Conservation (phyloP, 2,797 vertebrate genomes). For the Hylomyscus alleni region DNA sequence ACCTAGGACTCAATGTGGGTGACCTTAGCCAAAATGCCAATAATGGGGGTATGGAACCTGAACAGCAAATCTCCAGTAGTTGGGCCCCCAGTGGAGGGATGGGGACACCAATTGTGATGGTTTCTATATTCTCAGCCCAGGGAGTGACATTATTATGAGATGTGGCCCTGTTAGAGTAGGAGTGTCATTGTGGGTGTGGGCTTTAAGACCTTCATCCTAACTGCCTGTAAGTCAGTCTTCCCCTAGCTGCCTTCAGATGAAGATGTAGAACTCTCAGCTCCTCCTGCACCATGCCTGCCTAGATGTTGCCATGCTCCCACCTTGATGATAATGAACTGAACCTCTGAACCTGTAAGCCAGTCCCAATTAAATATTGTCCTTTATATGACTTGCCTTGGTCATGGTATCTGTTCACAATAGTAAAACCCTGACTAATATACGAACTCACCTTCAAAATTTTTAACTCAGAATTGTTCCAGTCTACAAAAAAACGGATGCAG, state of each 20-base stretch:
- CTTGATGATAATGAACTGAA: background rate
- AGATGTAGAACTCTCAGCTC: background rate
- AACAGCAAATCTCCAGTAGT: background rate
- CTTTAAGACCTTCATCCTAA: background rate
- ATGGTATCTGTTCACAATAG: background rate
- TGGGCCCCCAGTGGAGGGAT: background rate
- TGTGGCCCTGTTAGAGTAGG: background rate
- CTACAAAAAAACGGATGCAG: background rate
- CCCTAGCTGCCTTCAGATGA: background rate
- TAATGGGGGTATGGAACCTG: background rate
- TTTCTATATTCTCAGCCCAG: background rate
- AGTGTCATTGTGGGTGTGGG: background rate
- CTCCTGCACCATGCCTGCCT: background rate
- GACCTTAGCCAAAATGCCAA: background rate
- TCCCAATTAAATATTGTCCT: background rate
- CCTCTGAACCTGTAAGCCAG: background rate
- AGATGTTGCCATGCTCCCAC: background rate
- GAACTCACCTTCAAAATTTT: background rate
- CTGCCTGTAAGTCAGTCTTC: background rate
- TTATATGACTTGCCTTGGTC: background rate
- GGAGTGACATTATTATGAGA: background rate
- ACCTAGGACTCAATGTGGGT: background rate
- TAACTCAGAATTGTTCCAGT: background rate
- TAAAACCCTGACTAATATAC: background rate
- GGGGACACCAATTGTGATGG: too few species aligned